Base-by-base conservation (phyloP, 2,888 invertebrate species). In the Cataglyphis livida region DNA sequence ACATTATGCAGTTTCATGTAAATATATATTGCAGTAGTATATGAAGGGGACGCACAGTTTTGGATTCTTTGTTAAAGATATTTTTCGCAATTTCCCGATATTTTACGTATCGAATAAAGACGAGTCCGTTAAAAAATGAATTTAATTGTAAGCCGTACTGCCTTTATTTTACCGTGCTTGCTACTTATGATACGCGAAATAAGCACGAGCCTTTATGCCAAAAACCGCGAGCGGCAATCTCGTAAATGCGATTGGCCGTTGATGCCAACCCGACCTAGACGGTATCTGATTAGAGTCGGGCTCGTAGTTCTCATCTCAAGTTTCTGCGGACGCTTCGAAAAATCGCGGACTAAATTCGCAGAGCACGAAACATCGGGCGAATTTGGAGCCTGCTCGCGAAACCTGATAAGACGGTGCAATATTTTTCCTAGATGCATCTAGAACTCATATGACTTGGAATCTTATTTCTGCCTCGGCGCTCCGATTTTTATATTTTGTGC, bases 281-380 rank as follows among this genome's bases (percentile, higher is more conserved):
- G 82, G 59, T 89, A 89, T 89, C 88, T 85, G 87, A 89, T 87
- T 83, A 85, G 84, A 88, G 84, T 86, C 84, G 76, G 76, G 68
- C 74, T 64, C 74, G 78, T 70, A 78, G 70, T 61, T 89, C 83
- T 84, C 51, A 76, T 75, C 73, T 78, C 75, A 81, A 85, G 74
- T 89, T 87, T 83, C 83, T 57, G 75, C 84, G 83, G 85, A 89
- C 89, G 84, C 84, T 86, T 87, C 81, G 65, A 44, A 85, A 85
- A 83, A 87, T 85, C 78, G 76, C 70, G 71, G 74, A 66, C 74
- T 64, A 78, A 18, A 65, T 76, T 76, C 83, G 82, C 86, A 86
- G 85, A 82, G 66, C 73, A 68, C 51, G 68, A 81, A 78, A 79
- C 73, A 74, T 83, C 66, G 75, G n/a, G 74, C 41, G 81, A 84